These are phyloP conservation scores for Geopemphigus sp. DNA, from an alignment of 1,140 invertebrate species.

Conservation along the genomic window DNA sequence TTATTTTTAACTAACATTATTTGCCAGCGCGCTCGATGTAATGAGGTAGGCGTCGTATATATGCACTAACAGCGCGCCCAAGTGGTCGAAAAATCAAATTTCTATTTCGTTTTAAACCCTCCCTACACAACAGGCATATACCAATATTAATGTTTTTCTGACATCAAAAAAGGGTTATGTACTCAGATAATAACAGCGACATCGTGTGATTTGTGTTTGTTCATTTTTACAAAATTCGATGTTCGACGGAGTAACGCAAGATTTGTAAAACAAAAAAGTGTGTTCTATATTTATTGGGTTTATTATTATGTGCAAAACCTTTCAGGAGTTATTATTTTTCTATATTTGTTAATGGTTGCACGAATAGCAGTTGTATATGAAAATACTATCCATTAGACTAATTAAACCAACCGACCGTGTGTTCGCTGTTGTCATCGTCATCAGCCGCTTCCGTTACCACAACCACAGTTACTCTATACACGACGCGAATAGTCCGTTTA, in stretches of 20 bases:
- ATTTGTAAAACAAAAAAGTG: neutral
- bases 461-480: no score
- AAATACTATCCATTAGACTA: conserved; percentile 6
- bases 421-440: neutral
- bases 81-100: conserved; percentile 5
- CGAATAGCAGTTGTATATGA: neutral
- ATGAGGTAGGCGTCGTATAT: no score
- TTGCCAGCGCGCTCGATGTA: neutral
- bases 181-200: neutral
- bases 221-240: neutral
- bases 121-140: neutral
- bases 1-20: conserved; percentile 26
- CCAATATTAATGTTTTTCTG: neutral
- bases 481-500: neutral
- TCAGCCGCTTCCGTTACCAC: no score
- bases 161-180: neutral
- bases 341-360: neutral
- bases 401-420: neutral
- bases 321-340: neutral
- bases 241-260: neutral
- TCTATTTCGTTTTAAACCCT: neutral
- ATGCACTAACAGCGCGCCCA: neutral
- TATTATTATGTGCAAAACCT: neutral
- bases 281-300: no score
- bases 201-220: neutral